Evolutionary conservation across 2,797 vertebrate genomes (phyloP), one percentile per base, ranked within the genome.

Genomic region (Rhinogobio ventralis): DNA sequence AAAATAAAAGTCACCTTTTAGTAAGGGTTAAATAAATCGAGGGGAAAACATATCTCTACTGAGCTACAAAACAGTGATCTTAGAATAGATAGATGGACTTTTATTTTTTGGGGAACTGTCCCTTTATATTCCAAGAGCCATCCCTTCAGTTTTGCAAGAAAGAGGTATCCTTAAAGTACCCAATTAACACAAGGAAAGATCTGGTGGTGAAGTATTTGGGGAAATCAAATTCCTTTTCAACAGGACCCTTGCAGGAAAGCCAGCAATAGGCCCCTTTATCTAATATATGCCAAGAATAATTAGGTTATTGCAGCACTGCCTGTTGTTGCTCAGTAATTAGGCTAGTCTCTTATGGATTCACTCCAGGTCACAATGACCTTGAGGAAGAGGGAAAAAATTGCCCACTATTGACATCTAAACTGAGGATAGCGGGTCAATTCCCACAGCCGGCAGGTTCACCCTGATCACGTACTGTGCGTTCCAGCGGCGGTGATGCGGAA

Each of bases 221-320:
- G 84, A 89, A 89, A 89, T 88, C 74, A 80, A 88, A 91, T 88
- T 88, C 86, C 85, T 86, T 87, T 89, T 87, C 85, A 89, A 88
- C 87, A 81, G 82, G 73, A 72, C 76, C 81, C 85, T 87, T 66
- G 78, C 83, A 88, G 90, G 86, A 87, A 86, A 77, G 88, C 77
- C 86, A 87, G 88, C 86, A 89, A 83, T 80, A 79, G 85, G 85
- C 72, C 86, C 80, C 88, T 89, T 91, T 89, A 90, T 90, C 90
- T 89, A 90, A 91, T 89, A 88, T 87, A 89, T 88, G 87, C 82
- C 89, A 88, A 82, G 85, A 89, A 90, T 90, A 91, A 91, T 91
- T 89, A 89, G 90, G 86, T 91, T 91, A 90, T 89, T 83, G 75
- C 86, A 79, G 87, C 84, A 85, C 87, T 85, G 87, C 86, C 82